These are phyloP conservation scores for Phaethornis superciliosus DNA, from an alignment of 2,113 vertebrate species.

Conservation along the genomic window DNA sequence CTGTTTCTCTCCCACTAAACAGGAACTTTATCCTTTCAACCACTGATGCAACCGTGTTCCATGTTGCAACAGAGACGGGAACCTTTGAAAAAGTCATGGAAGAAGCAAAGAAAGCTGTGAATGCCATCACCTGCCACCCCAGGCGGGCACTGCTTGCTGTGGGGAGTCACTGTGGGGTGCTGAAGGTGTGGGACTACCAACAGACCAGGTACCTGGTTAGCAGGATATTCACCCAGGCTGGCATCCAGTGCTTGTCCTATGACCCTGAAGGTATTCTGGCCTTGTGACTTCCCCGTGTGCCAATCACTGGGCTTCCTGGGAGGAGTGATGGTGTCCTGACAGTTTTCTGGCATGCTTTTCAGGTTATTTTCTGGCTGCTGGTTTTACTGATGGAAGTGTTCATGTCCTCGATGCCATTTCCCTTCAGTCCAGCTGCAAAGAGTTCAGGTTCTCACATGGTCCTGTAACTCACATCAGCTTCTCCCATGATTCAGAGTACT, in stretches of 20 bases:
- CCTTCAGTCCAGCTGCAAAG: slow-evolving; percentile 72
- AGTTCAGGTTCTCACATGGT: slow-evolving; percentile 79
- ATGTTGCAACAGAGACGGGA: slow-evolving; percentile 72
- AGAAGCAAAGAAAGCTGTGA: slow-evolving; percentile 77
- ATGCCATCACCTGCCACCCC: slow-evolving; percentile 87
- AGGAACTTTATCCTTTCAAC: slow-evolving; percentile 91
- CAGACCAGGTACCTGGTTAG: slow-evolving; percentile 72
- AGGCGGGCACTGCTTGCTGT: slow-evolving; percentile 75
- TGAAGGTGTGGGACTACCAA: slow-evolving; percentile 88
- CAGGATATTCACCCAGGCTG: slow-evolving; percentile 76
- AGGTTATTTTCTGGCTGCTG: slow-evolving; percentile 86
- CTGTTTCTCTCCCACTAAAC: slow-evolving; percentile 55
- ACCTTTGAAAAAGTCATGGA: slow-evolving; percentile 73
- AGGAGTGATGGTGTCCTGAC: rapidly evolving
- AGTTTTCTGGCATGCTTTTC: slow-evolving; percentile 12
- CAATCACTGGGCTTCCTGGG: neutral
- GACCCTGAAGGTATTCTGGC: slow-evolving; percentile 82
- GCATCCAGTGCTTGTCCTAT: slow-evolving; percentile 84
- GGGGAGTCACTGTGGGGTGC: slow-evolving; percentile 81
- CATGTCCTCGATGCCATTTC: slow-evolving; percentile 84
- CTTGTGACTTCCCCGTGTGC: rapidly evolving
- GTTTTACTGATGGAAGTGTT: slow-evolving; percentile 85
- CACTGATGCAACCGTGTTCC: slow-evolving; percentile 78
- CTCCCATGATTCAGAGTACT: slow-evolving; percentile 85
- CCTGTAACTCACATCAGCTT: slow-evolving; percentile 85